Base-by-base conservation (phyloP, 2,888 invertebrate genomes). In the Orgyia antiqua region DNA sequence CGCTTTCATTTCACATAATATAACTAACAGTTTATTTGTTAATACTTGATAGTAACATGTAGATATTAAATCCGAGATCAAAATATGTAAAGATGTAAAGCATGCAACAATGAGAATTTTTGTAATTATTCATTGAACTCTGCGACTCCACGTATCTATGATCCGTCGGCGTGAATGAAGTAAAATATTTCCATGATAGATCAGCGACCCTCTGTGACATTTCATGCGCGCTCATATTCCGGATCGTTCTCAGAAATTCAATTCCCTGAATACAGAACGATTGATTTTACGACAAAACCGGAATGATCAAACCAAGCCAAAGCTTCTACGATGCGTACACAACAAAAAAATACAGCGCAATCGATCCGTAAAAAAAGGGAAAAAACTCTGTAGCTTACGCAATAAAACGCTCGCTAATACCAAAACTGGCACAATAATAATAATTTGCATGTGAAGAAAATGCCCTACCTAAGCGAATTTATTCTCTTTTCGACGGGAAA, bases 381-480 rank as follows among this genome's bases (percentile, higher is more conserved):
- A 51, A 13, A 52, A 54, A 45, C 42, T 39, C 40, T 36, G 40
- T 39, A 46, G 52, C 42, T 49, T 50, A 45, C 35, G 54, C 57
- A 55, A 63, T 68, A 67, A 66, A 67, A 66, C 51, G 58, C 56
- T 54, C 59, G 59, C 66, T 71, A 72, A 73, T 72, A 65, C 68
- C 51, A 51, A 39, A 59, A 60, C 61, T 56, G 64, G 68, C 65
- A 65, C 68, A 70, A 73, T 71, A 71, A 73, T 68, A 70, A 73
- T 72, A 70, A 73, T 73, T 71, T 72, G 73, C 71, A 71, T 72
- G 66, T 67, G 68, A 59, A 67, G 59, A 56, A 64, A 67, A 63
- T 59, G 66, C 63, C 58, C 50, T 39, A 54, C 51, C 51, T 51
- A 44, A 56, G 55, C 58, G 55, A 58, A 65, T 68, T 68, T 66